These are phyloP conservation scores for Bovichtus variegatus DNA, from an alignment of 2,797 vertebrate species.

Conservation along the genomic window DNA sequence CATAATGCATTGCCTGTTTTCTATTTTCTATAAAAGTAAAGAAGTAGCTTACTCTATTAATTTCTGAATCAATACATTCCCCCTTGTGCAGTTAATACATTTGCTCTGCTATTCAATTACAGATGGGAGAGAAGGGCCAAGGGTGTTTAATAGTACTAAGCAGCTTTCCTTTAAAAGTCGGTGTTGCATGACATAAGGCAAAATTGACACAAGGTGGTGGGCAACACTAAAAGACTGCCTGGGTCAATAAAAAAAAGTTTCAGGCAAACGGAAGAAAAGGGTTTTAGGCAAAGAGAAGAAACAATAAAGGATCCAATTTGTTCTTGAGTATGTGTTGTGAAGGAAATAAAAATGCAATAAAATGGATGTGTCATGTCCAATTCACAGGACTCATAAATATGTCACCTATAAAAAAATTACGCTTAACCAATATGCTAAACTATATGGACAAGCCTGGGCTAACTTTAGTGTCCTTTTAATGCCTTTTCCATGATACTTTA, in stretches of 20 bases:
- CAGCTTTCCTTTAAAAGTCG: conserved; percentile 72
- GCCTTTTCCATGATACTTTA: conserved; percentile 12
- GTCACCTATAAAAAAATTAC: conserved; percentile 65
- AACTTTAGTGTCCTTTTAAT: conserved; percentile 20
- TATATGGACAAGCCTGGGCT: conserved; percentile 8
- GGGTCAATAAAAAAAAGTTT: conserved; percentile 72
- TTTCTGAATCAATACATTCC: conserved; percentile 64
- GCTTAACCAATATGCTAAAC: conserved; percentile 42
- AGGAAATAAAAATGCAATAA: conserved; percentile 75
- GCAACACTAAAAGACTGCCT: conserved; percentile 50
- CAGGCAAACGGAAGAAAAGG: conserved; percentile 15
- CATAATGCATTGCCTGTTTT: conserved; percentile 35
- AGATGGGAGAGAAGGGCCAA: conserved; percentile 37
- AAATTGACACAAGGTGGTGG: conserved; percentile 67
- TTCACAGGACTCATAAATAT: conserved; percentile 77
- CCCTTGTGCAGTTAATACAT: conserved; percentile 57
- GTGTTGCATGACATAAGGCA: conserved; percentile 70
- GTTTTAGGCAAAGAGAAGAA: conserved; percentile 58
- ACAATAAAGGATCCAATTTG: conserved; percentile 64
- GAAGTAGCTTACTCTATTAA: conserved; percentile 36
- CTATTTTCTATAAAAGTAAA: conserved; percentile 43
- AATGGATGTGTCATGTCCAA: conserved; percentile 80
- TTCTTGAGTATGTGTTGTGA: conserved; percentile 60
- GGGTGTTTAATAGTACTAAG: conserved; percentile 70
- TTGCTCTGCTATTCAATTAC: conserved; percentile 57